These are phyloP conservation scores for Dromas ardeola DNA, from an alignment of 2,113 vertebrate genomes.

Conservation along the genomic window DNA sequence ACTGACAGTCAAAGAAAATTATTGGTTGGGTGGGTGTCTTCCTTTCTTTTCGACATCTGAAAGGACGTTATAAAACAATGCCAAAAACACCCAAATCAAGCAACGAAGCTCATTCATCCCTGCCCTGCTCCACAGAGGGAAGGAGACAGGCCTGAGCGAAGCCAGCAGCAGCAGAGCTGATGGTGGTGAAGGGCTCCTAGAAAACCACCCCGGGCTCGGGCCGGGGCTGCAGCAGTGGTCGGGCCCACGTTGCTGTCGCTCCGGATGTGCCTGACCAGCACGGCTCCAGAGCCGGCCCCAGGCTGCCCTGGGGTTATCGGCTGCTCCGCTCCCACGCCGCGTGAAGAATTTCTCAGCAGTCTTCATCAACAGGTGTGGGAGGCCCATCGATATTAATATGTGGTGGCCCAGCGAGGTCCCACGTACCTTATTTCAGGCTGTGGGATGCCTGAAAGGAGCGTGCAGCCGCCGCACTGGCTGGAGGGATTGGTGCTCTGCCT, in stretches of 20 bases:
- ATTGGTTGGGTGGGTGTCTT: neutral
- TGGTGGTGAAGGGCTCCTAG: accelerated
- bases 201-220: accelerated
- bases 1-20: neutral
- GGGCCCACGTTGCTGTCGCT: accelerated
- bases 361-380: accelerated
- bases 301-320: accelerated
- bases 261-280: accelerated
- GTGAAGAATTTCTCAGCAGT: neutral
- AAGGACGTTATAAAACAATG: neutral
- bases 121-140: neutral
- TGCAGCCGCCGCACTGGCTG: neutral
- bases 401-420: neutral
- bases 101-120: no score
- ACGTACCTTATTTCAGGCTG: neutral
- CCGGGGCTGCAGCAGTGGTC: accelerated
- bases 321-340: neutral
- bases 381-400: accelerated
- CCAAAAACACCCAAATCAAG: neutral
- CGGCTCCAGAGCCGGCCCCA: neutral
- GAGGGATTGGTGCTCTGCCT: neutral
- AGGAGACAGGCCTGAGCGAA: neutral
- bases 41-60: neutral
- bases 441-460: no score
- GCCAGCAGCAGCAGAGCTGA: neutral